These are phyloP conservation scores for Callocephalon fimbriatum DNA, from an alignment of 2,113 vertebrate genomes.

Conservation along the genomic window DNA sequence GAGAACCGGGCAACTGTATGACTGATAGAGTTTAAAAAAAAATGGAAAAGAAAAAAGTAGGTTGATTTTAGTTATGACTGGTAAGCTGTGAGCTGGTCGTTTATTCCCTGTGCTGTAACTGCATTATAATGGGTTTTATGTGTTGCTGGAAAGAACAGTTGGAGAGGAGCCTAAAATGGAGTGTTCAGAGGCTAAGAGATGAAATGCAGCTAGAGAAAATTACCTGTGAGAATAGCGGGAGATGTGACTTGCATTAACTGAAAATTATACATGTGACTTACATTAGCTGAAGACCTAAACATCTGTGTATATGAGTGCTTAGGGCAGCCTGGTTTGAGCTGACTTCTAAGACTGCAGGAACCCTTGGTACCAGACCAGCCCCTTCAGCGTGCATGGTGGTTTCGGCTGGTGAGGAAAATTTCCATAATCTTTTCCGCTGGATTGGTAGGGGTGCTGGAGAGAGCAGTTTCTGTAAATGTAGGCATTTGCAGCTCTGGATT, in stretches of 20 bases:
- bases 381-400: neutral
- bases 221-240: conserved; percentile 33
- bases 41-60: neutral
- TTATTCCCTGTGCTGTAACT: conserved; percentile 38
- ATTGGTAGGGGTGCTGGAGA: neutral
- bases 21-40: neutral
- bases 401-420: neutral
- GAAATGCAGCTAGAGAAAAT: conserved; percentile 43
- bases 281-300: conserved; percentile 26
- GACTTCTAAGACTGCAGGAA: neutral
- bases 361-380: neutral
- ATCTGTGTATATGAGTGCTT: neutral
- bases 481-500: neutral
- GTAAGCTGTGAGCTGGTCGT: conserved; percentile 21
- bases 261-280: neutral
- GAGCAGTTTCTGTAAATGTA: neutral
- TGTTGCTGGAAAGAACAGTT: conserved; percentile 40
- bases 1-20: neutral
- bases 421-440: neutral
- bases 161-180: conserved; percentile 23
- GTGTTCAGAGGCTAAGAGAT: neutral
- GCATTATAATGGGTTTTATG: conserved; percentile 38
- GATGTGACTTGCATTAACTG: neutral
- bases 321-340: neutral
- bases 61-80: conserved; percentile 55